A percentile compares a stretch with the other conserved stretches of the same genome.
phyloP scores from a whole-genome alignment of 35 echinoderm and acorn worm genomes.

The Ophioderma brevispina region DNA sequence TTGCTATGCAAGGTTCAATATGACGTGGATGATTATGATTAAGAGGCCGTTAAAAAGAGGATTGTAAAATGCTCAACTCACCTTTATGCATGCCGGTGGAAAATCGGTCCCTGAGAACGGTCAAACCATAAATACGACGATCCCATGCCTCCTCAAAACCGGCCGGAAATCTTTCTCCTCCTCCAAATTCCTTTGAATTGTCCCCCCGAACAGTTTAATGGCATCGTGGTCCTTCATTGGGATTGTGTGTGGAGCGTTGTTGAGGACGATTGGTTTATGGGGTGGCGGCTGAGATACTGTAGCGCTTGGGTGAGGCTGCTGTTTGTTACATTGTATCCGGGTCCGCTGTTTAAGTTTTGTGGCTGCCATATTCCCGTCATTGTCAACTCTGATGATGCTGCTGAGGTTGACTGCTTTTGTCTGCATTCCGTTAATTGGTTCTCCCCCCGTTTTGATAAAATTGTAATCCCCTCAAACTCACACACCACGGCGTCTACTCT shows the following conservation, averaged over 20 bases:
- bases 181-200: constrained; percentile 95
- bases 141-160: constrained; percentile 89
- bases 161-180: constrained; percentile 95
- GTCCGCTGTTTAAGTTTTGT: background rate
- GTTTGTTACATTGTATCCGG: background rate
- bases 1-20: background rate
- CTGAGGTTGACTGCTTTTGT: background rate
- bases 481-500: background rate
- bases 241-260: constrained; percentile 74
- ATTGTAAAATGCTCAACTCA: constrained; percentile 34
- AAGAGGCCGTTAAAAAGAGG: background rate
- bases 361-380: background rate
- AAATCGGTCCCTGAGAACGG: constrained; percentile 92
- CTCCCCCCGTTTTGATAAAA: background rate
- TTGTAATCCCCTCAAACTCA: background rate
- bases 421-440: background rate
- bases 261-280: background rate
- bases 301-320: background rate
- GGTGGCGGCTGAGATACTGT: background rate
- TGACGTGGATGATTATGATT: background rate
- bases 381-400: background rate
- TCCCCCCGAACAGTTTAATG: constrained; percentile 94
- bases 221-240: constrained; percentile 99
- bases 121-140: constrained; percentile 96
- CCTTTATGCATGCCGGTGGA: constrained; percentile 97